phyloP scores from a whole-genome alignment of 2,888 invertebrate species.

The Apodemia mormo region DNA sequence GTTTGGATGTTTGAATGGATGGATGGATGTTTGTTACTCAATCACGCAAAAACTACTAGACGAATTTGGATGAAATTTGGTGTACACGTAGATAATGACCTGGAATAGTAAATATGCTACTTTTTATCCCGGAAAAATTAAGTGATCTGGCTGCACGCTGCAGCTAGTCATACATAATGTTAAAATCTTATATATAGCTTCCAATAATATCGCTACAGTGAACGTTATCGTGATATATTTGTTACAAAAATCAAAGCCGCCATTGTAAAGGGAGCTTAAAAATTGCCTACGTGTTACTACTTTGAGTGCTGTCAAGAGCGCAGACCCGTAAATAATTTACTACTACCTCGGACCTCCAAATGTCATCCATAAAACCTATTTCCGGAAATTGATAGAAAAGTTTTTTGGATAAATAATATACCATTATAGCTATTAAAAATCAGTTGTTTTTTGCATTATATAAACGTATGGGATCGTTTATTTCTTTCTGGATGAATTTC shows the following conservation, averaged over 20 bases:
- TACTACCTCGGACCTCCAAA: conserved; percentile 49
- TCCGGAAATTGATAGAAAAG: not conserved
- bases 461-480: no score
- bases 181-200: not conserved
- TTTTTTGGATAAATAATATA: not conserved
- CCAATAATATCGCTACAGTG: not conserved
- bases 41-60: no score
- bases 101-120: no score
- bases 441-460: no score
- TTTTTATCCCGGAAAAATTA: no score
- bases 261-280: conserved; percentile 29
- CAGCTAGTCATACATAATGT: no score
- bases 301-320: conserved; percentile 44
- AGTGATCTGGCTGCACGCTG: no score
- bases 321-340: conserved; percentile 51
- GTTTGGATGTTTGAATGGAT: no score
- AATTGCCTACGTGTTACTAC: conserved; percentile 27
- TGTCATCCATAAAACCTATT: conserved; percentile 25
- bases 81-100: no score
- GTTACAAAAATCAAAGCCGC: not conserved
- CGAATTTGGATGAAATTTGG: no score
- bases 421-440: not conserved
- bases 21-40: no score
- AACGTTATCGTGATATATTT: not conserved
- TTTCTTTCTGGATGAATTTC: no score